Evolutionary conservation across 2,888 invertebrate genomes (phyloP), one percentile per base, ranked within the genome.

Genomic region (Axea sp.): DNA sequence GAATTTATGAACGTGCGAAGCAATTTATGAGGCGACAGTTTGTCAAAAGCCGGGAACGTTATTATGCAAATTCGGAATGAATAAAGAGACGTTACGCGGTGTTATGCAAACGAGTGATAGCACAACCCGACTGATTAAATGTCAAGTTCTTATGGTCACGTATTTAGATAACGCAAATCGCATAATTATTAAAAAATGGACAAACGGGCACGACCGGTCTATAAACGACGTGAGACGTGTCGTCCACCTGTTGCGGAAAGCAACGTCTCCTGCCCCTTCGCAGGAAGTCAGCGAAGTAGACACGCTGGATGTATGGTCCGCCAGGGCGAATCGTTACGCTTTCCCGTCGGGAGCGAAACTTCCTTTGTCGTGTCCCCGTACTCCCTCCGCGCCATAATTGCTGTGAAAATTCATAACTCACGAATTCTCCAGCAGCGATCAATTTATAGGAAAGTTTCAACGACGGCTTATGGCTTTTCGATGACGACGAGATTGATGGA

Each of bases 211-310:
- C 31, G 55, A 37, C 35, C 33, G 41, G 53, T 74, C 64, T 69
- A 59, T 65, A 53, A 69, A 65, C 69, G 69, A 69, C 47, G 64
- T 71, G 77, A 77, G 79, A 78, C 77, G 79, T 80, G 79, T 80
- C 82, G 78, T 83, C 82, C 84, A 84, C 84, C 84, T 84, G 84
- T 84, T 84, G 84, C 84, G 41, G 79, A 78, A 79, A 77, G 81
- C 80, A 78, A 81, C 78, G 75, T 72, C 77, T 74, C 74, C 45
- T 68, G 51, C 43, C 37, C 74, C 75, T 77, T 75, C 57, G 33
- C 43, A 49, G 62, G 51, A 51, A 51, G 45, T 30, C 45, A 35
- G 28, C 39, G n/a, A 47, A 57, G 67, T 57, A 74, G 73, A 68
- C 64, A 76, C 51, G 68, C 67, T 64, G 37, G 47, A 17, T 47